Conservation (phyloP, 1,140 invertebrate species). For the Sarcophaga bullata region DNA sequence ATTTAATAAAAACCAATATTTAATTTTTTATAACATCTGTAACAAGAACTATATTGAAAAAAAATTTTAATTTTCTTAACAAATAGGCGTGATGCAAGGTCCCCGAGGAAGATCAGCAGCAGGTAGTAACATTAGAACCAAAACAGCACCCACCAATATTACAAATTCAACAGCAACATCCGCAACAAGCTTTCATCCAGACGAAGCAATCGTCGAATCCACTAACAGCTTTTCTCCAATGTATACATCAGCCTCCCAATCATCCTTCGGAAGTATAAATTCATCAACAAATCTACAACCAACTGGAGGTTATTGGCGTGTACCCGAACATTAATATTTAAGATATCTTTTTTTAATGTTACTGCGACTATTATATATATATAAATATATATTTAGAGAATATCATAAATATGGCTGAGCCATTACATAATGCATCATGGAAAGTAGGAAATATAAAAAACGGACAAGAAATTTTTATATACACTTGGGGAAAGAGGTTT, state of each 20-base stretch:
- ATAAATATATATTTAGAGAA: constrained; percentile 9
- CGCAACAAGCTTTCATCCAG: constrained; percentile 43
- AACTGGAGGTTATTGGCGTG: constrained; percentile 26
- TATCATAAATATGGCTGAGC: background rate
- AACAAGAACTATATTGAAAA: background rate
- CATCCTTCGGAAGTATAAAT: constrained; percentile 45
- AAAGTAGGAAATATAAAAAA: background rate
- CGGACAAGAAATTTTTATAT: too few species aligned
- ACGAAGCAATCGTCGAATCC: constrained; percentile 44
- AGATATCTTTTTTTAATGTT: background rate
- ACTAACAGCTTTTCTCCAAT: constrained; percentile 43
- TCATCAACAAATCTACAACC: constrained; percentile 34
- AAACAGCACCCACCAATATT: constrained; percentile 37
- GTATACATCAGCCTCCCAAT: constrained; percentile 40
- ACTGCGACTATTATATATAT: background rate
- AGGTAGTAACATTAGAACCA: constrained; percentile 17
- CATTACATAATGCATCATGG: background rate
- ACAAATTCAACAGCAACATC: constrained; percentile 31
- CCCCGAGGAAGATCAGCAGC: constrained; percentile 39
- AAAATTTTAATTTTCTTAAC: constrained; percentile 8
- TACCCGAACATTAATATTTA: constrained; percentile 31
- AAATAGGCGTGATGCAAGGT: constrained; percentile 45
- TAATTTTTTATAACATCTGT: background rate
- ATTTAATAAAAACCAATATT: background rate
- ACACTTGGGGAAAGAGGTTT: too few species aligned